Conservation (phyloP, 2,113 vertebrate species). For the Platichthys stellatus region DNA sequence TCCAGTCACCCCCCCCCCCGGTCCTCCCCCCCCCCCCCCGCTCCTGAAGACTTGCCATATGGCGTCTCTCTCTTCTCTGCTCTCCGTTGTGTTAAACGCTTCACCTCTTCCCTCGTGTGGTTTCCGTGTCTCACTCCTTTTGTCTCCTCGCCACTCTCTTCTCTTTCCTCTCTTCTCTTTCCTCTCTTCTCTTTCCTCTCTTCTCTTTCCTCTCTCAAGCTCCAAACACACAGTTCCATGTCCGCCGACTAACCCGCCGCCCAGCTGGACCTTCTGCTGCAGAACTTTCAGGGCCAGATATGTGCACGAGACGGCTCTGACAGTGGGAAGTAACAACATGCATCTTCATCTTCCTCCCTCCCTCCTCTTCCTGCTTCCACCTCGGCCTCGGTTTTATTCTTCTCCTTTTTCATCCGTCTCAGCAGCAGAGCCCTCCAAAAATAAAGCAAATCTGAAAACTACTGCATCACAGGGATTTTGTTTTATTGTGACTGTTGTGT, state of each 20-base stretch:
- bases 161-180: too few species aligned
- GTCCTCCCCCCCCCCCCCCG: slow-evolving; percentile 25
- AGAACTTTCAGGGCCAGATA: slow-evolving; percentile 8
- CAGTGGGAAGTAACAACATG: not conserved
- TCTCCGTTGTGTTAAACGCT: not conserved
- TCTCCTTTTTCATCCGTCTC: slow-evolving; percentile 22
- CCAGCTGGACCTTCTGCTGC: not conserved
- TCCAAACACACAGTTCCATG: not conserved
- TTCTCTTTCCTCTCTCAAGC: not conserved
- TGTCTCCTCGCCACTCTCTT: not conserved
- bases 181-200: not conserved
- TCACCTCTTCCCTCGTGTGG: slow-evolving; percentile 21
- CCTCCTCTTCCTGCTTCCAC: not conserved
- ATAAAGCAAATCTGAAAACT: not conserved
- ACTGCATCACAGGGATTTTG: not conserved
- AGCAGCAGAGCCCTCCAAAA: not conserved
- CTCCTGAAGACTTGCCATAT: slow-evolving; percentile 80
- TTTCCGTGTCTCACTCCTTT: slow-evolving; percentile 1
- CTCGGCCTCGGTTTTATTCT: not conserved
- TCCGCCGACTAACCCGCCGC: not conserved
- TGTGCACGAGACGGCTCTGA: slow-evolving; percentile 19
- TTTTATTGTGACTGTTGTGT: not conserved
- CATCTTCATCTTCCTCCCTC: not conserved
- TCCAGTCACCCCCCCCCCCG: slow-evolving; percentile 6
- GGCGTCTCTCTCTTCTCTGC: slow-evolving; percentile 61